Evolutionary conservation across 2,888 invertebrate genomes (phyloP).

Genomic region (Hemaris fuciformis): DNA sequence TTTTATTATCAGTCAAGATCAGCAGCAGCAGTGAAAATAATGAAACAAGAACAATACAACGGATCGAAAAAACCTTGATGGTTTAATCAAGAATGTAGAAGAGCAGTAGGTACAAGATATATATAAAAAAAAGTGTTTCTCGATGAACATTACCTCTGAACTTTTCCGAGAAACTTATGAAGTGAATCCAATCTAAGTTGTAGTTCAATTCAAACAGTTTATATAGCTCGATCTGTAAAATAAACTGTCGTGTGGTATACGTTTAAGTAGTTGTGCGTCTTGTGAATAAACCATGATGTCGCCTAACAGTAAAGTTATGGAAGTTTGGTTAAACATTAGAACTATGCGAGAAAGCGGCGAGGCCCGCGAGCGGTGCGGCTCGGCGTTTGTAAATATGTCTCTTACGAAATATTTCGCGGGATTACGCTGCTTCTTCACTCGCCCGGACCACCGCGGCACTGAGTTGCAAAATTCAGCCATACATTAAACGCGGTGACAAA

Average conservation of each 20-base stretch:
- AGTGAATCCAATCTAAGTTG: too few relatives aligned
- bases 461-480: constrained; percentile 32
- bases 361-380: constrained; percentile 28
- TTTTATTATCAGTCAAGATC: too few relatives aligned
- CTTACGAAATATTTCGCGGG: constrained; percentile 40
- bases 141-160: too few relatives aligned
- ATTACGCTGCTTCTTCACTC: constrained; percentile 23
- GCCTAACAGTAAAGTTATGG: constrained; percentile 26
- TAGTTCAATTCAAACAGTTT: too few relatives aligned
- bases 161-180: too few relatives aligned
- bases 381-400: constrained; percentile 28
- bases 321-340: constrained; percentile 23
- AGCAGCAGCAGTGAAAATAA: too few relatives aligned
- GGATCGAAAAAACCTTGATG: too few relatives aligned
- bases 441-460: not conserved
- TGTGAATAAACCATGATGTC: constrained; percentile 6
- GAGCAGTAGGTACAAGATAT: too few relatives aligned
- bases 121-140: too few relatives aligned
- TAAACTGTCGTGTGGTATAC: not conserved
- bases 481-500: constrained; percentile 38
- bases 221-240: not conserved
- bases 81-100: too few relatives aligned
- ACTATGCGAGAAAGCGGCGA: constrained; percentile 43
- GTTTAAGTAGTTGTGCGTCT: not conserved
- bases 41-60: too few relatives aligned